Base-by-base conservation (phyloP, 2,797 vertebrate species). In the Allobates femoralis region DNA sequence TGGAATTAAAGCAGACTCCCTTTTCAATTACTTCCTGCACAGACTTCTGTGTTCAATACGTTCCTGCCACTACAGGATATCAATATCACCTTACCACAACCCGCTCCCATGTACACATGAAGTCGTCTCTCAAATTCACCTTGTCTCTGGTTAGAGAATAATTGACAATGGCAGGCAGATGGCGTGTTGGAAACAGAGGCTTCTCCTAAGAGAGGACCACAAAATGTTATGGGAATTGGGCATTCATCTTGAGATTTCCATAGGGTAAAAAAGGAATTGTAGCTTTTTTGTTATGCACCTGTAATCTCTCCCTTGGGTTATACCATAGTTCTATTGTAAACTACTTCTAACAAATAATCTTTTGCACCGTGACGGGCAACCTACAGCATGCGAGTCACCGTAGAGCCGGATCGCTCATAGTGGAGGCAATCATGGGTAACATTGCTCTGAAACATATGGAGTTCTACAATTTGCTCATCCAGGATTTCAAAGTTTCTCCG, bases 271-370 rank as follows among this genome's bases (percentile, higher is more conserved):
- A 85, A 60, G 84, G 64, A 73, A 67, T 79, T 51, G 32, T 0
- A 88, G 79, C 80, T 64, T 91, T 90, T 76, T 84, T 87, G 83
- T 64, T 90, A 90, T 84, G 55, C 89, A 81, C 41, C 84, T 76
- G 74, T 71, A 67, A 86, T 83, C 73, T 89, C 87, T 89, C 89
- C 86, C 53, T 0, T 1, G 77, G 30, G 51, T 88, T 1, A 80
- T 88, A 56, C 30, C 32, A 18, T 71, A 32, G 51, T 41, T 82
- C 5, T 73, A 14, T 56, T 56, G 21, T 56, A 41, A 82, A 56
- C 64, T 15, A 81, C 3, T 5, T 30, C 66, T 71, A 82, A 53
- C 50, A 55, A 82, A 82, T 69, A 69, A 53, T 55, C 11, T 28
- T 16, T 73, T 28, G 55, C 32, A 58, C n/a, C 32, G 66, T 56